A percentile compares a stretch with the other conserved stretches of the same genome.
Evolutionary conservation across 2,888 invertebrate species (phyloP).

Genomic region (Acleris emargana): DNA sequence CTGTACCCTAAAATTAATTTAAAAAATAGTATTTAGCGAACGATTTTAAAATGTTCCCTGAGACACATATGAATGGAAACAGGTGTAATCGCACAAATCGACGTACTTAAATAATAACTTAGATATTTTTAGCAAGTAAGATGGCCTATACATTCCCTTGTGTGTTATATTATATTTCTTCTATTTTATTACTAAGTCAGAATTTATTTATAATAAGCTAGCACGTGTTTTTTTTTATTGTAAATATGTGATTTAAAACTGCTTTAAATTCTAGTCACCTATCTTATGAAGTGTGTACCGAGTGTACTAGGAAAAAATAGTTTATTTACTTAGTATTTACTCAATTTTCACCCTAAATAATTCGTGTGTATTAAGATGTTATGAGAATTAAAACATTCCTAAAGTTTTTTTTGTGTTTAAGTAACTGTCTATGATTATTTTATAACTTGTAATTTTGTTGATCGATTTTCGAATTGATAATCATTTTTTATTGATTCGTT

Average conservation of each 20-base stretch:
- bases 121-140: conserved; percentile 31
- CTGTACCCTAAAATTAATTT: too few species aligned
- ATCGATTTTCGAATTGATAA: not conserved
- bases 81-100: conserved; percentile 31
- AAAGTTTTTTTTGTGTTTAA: not conserved
- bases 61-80: not conserved
- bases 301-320: not conserved
- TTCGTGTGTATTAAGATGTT: not conserved
- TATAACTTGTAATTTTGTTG: not conserved
- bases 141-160: conserved; percentile 30
- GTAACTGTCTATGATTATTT: not conserved
- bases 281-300: conserved; percentile 23
- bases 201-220: conserved; percentile 29
- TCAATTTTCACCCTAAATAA: too few species aligned
- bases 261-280: conserved; percentile 34
- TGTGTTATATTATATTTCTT: conserved; percentile 18
- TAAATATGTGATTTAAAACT: conserved; percentile 31
- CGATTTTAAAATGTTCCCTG: too few species aligned
- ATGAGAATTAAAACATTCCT: not conserved
- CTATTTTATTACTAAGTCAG: conserved; percentile 14
- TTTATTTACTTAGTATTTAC: too few species aligned
- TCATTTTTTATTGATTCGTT: too few species aligned
- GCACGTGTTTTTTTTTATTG: conserved; percentile 24
- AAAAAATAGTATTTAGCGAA: too few species aligned
- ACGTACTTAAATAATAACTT: conserved; percentile 12